A percentile compares a stretch with the other conserved stretches of the same genome.
These are phyloP conservation scores for Adineta ricciae DNA, from an alignment of 2,888 invertebrate genomes.

Conservation along the genomic window DNA sequence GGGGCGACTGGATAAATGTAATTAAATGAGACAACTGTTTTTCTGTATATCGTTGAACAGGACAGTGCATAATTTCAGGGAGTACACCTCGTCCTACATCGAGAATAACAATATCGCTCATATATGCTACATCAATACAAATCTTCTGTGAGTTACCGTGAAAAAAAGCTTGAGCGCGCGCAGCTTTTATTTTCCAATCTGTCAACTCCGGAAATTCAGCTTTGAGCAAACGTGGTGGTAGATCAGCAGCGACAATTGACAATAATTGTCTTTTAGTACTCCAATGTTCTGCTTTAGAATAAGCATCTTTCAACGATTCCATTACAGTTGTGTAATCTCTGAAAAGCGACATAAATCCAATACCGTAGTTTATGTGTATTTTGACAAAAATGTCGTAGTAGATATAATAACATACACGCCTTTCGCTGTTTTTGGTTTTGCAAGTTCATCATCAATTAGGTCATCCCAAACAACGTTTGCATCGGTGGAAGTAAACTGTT, in stretches of 20 bases:
- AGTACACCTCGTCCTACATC: not conserved
- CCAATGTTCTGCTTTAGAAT: not conserved
- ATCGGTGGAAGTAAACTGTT: not conserved
- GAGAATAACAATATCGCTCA: too few relatives aligned
- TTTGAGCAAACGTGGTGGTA: not conserved
- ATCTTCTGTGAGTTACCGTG: not conserved
- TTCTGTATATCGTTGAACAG: not conserved
- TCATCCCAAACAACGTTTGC: not conserved
- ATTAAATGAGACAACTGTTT: not conserved
- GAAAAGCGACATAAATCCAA: not conserved
- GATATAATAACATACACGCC: not conserved
- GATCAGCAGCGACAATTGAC: not conserved
- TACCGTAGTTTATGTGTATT: too few relatives aligned
- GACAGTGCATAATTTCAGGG: not conserved
- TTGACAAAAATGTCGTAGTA: not conserved
- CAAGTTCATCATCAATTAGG: not conserved
- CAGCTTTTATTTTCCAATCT: not conserved
- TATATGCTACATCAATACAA: too few relatives aligned
- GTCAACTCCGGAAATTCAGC: not conserved
- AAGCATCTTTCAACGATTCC: not conserved
- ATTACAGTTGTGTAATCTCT: not conserved
- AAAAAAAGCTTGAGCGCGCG: not conserved
- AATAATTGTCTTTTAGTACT: not conserved
- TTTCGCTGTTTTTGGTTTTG: not conserved
- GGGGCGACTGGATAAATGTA: not conserved